A percentile compares a stretch with the other conserved stretches of the same genome.
phyloP scores from a whole-genome alignment of 1,140 invertebrate genomes.

The Glossosoma conforme region DNA sequence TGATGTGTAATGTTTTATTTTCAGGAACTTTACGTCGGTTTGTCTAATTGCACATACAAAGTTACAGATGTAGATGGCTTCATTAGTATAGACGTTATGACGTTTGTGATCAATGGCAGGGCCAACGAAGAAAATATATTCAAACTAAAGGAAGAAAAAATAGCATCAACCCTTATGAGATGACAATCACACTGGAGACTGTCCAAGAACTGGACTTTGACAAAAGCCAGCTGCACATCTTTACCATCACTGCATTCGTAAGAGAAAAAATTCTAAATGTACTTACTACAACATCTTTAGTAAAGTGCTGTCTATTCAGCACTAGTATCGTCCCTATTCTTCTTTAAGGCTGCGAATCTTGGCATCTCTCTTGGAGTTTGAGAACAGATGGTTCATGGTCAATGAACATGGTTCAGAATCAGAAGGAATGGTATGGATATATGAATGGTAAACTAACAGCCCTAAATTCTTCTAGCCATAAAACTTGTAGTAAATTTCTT shows the following conservation, averaged over 20 bases:
- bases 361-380: too few species aligned
- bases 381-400: too few species aligned
- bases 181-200: conserved; percentile 39
- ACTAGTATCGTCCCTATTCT: too few species aligned
- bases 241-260: conserved; percentile 41
- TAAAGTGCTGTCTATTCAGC: too few species aligned
- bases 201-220: conserved; percentile 37
- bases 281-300: too few species aligned
- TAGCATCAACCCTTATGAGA: conserved; percentile 32
- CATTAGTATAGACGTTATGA: conserved; percentile 44
- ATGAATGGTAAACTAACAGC: too few species aligned
- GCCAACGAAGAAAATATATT: conserved; percentile 37
- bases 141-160: conserved; percentile 33
- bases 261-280: too few species aligned
- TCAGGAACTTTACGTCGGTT: conserved; percentile 41
- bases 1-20: conserved; percentile 5
- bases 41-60: conserved; percentile 41
- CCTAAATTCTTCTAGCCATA: too few species aligned
- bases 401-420: too few species aligned
- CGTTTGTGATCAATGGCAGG: conserved; percentile 38
- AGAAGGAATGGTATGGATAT: too few species aligned
- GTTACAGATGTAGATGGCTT: conserved; percentile 45
- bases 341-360: too few species aligned
- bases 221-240: conserved; percentile 41
- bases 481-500: conserved; percentile 11